Percentiles rank a stretch among this genome's conserved stretches.
Conservation (phyloP, 1,140 invertebrate species). For the Trypoxylus dichotomus region DNA sequence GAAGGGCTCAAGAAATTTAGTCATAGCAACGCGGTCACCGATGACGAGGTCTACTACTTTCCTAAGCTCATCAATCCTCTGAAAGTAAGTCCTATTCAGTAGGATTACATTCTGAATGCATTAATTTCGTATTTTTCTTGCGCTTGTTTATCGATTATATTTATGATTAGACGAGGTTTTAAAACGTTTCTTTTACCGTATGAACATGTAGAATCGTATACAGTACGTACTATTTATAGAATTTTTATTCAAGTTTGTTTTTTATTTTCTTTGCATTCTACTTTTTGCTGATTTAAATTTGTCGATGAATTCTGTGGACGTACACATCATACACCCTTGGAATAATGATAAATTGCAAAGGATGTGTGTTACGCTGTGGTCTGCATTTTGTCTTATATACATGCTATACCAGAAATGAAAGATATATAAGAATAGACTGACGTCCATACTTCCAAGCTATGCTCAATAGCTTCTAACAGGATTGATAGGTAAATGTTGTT, state of each 20-base stretch:
- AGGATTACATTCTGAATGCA: neutral
- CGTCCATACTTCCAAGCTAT: too few relatives aligned
- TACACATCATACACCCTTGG: constrained; percentile 21
- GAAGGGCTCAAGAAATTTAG: constrained; percentile 81
- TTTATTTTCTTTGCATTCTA: neutral
- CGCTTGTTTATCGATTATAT: constrained; percentile 5
- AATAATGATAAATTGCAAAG: constrained; percentile 15
- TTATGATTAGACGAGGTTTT: neutral
- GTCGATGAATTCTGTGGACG: neutral
- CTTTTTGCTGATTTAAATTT: neutral
- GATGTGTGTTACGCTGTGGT: constrained; percentile 1
- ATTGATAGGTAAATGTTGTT: too few relatives aligned
- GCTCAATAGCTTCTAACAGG: too few relatives aligned
- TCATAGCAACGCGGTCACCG: constrained; percentile 78
- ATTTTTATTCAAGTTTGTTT: neutral
- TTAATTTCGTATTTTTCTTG: constrained; percentile 12
- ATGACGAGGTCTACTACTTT: constrained; percentile 94
- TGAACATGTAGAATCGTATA: neutral
- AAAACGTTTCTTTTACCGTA: neutral
- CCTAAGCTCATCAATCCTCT: constrained; percentile 72
- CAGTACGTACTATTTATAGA: neutral
- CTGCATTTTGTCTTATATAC: neutral
- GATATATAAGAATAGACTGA: too few relatives aligned
- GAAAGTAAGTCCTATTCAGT: constrained; percentile 60
- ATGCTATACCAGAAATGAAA: neutral